Conservation (phyloP, 2,888 invertebrate genomes). For the Parnassius smintheus region DNA sequence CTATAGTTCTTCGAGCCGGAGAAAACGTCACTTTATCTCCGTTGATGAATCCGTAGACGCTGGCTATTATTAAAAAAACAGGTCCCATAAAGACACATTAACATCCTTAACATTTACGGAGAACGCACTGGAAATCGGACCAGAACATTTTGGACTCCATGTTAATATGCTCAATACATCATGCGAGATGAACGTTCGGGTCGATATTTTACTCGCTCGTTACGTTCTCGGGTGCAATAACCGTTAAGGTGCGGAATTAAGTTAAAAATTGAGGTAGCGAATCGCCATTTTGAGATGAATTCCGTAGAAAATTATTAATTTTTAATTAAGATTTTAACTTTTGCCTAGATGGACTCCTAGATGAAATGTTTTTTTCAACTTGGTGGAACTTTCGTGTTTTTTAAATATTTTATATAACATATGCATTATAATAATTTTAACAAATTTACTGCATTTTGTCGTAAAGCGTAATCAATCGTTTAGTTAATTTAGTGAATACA, state of each 20-base stretch:
- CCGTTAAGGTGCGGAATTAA: conserved; percentile 45
- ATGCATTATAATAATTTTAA: too few relatives aligned
- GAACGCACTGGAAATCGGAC: conserved; percentile 31
- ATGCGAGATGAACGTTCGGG: conserved; percentile 35
- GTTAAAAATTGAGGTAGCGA: conserved; percentile 26
- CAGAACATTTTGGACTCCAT: conserved; percentile 25
- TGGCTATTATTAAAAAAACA: conserved; percentile 27
- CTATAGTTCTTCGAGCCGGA: background rate
- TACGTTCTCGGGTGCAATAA: conserved; percentile 47
- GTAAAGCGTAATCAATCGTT: too few relatives aligned
- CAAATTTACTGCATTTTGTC: too few relatives aligned
- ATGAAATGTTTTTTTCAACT: too few relatives aligned
- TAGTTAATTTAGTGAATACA: too few relatives aligned
- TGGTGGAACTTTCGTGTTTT: too few relatives aligned
- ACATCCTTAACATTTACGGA: conserved; percentile 33
- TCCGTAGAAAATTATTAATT: conserved; percentile 4
- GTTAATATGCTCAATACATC: conserved; percentile 47
- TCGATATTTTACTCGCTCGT: conserved; percentile 54
- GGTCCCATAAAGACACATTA: conserved; percentile 31
- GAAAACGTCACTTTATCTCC: conserved; percentile 20
- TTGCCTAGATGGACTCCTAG: too few relatives aligned
- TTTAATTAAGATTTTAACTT: too few relatives aligned
- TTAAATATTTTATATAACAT: too few relatives aligned
- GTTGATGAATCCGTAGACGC: conserved; percentile 10
- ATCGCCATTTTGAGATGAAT: background rate